Evolutionary conservation across 2,888 invertebrate species (phyloP), one percentile per base, ranked within the genome.

Genomic region (Xestia ashworthii): DNA sequence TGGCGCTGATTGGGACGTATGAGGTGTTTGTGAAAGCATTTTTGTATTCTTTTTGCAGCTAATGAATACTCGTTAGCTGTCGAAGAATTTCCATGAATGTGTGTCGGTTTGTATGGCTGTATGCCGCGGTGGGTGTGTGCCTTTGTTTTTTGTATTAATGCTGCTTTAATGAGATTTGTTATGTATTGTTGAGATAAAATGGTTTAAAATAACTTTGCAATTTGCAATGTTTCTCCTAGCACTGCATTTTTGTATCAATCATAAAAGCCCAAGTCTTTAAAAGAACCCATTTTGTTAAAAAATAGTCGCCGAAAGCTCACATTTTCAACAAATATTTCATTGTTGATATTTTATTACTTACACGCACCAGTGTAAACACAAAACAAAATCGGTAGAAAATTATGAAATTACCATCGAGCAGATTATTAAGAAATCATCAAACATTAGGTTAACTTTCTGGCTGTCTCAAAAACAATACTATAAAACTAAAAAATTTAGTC

Each of bases 1-100:
- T 93, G 93, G 89, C 93, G 90, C 90, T 95, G 95, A 96, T 96
- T 95, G 95, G 94, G 93, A 94, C 92, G 93, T 93, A 94, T 92
- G 95, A 94, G 94, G 93, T 94, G 94, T 93, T 92, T 91, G 91
- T 90, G 88, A 89, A 87, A 86, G 88, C 89, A 91, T 93, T 92
- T 93, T 92, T 92, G 91, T 92, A 89, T 92, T 91, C 91, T 94
- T 93, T 93, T 93, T 92, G 90, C 89, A 90, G 85, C 93, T 95
- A 95, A 95, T 95, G 95, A 95, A 92, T 91, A 89, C 92, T 92
- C 91, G 92, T 92, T 94, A 93, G 91, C 89, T 93, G 91, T 86
- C 89, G 84, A 89, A 89, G 86, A 85, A 87, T 85, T 86, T 83
- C 76, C 77, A 86, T 88, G 87, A 87, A 81, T 81, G 84, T 84